Percentiles rank a stretch among this genome's conserved stretches.
These are phyloP conservation scores for Bellardia bayeri DNA, from an alignment of 2,888 invertebrate species.

Conservation along the genomic window DNA sequence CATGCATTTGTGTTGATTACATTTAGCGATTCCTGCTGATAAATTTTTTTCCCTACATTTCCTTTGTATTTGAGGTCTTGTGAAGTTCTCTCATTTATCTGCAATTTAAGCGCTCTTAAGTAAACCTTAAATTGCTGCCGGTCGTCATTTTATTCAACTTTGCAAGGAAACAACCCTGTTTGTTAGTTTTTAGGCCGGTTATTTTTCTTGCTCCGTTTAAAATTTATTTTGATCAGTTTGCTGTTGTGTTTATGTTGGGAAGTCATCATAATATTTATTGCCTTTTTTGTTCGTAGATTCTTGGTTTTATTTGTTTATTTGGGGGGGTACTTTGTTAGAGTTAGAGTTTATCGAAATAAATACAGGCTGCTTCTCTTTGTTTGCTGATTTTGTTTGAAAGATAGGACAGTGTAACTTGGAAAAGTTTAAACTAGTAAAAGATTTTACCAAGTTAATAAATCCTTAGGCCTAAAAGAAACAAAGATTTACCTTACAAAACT, in stretches of 20 bases:
- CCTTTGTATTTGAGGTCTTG: slow-evolving; percentile 73
- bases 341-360: slow-evolving; percentile 50
- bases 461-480: too few species aligned
- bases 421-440: neutral
- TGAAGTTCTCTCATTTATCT: slow-evolving; percentile 78
- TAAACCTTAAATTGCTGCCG: slow-evolving; percentile 74
- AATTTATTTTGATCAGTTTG: slow-evolving; percentile 65
- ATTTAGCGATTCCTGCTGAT: slow-evolving; percentile 41
- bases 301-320: slow-evolving; percentile 47
- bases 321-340: slow-evolving; percentile 33
- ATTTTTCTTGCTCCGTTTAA: slow-evolving; percentile 41
- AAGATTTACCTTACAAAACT: too few species aligned
- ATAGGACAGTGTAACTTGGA: slow-evolving; percentile 10
- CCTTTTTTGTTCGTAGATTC: slow-evolving; percentile 15
- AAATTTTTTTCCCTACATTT: neutral
- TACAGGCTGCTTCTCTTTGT: slow-evolving; percentile 19
- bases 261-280: slow-evolving; percentile 71
- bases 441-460: too few species aligned
- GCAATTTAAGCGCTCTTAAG: slow-evolving; percentile 77
- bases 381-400: neutral
- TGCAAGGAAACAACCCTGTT: slow-evolving; percentile 57
- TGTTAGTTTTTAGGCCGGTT: neutral
- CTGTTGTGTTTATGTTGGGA: slow-evolving; percentile 63
- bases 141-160: slow-evolving; percentile 23
- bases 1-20: slow-evolving; percentile 53